Conservation (phyloP, 2,888 invertebrate genomes). For the Drosophila borborema region DNA sequence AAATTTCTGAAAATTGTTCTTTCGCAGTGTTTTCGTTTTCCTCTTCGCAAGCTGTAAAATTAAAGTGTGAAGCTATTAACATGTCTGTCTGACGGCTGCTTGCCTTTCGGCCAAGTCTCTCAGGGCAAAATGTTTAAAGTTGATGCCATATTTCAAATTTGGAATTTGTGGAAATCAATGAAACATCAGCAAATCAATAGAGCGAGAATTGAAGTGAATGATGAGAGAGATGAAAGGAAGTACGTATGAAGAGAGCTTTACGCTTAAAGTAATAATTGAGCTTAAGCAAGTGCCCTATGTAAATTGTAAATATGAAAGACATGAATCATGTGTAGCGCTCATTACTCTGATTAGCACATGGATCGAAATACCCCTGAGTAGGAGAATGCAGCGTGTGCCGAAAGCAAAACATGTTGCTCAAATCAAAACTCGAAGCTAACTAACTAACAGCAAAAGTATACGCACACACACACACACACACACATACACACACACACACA, state of each 20-base stretch:
- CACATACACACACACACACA: slow-evolving; percentile 14
- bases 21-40: slow-evolving; percentile 11
- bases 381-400: not conserved
- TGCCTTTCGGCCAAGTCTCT: slow-evolving; percentile 5
- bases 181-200: not conserved
- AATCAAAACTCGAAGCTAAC: slow-evolving; percentile 33
- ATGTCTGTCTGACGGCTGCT: slow-evolving; percentile 32
- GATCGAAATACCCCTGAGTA: too few species aligned
- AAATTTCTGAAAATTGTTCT: slow-evolving; percentile 16
- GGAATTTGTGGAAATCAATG: not conserved
- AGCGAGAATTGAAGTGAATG: not conserved
- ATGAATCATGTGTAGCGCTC: too few species aligned
- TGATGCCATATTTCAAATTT: not conserved
- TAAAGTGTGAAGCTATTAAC: slow-evolving; percentile 55
- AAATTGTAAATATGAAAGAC: too few species aligned
- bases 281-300: too few species aligned
- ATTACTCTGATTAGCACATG: too few species aligned
- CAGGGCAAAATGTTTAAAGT: not conserved
- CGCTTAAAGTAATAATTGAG: too few species aligned
- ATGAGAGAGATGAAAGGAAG: not conserved
- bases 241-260: too few species aligned
- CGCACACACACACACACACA: slow-evolving; percentile 27
- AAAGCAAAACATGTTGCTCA: slow-evolving; percentile 4
- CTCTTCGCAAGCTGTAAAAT: not conserved
- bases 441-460: slow-evolving; percentile 30